Evolutionary conservation across 2,797 vertebrate genomes (phyloP).

Genomic region (Chromobotia macracanthus): DNA sequence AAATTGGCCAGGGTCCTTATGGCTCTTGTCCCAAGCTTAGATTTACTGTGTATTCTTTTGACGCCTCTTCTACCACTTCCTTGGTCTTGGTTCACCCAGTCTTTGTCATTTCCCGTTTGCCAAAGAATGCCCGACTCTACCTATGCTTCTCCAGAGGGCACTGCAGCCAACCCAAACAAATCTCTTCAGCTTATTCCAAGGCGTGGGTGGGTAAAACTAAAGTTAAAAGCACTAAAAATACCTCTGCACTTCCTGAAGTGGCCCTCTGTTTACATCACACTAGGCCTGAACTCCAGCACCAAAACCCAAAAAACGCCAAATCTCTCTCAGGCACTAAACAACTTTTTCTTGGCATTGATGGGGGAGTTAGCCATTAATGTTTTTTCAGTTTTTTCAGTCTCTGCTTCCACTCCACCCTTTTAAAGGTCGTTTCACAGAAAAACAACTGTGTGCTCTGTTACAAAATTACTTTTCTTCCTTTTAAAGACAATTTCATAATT

Average conservation of each 20-base stretch:
- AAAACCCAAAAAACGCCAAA: constrained; percentile 22
- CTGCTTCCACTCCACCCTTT: constrained; percentile 65
- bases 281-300: constrained; percentile 5
- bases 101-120: constrained; percentile 74
- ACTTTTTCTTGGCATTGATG: constrained; percentile 33
- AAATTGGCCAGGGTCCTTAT: neutral
- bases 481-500: constrained; percentile 2
- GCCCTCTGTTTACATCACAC: constrained; percentile 22
- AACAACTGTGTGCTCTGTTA: constrained; percentile 51
- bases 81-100: constrained; percentile 68
- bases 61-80: constrained; percentile 68
- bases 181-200: neutral
- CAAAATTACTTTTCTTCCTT: constrained; percentile 29
- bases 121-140: constrained; percentile 64
- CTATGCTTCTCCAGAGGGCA: constrained; percentile 35
- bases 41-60: constrained; percentile 48
- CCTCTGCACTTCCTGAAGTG: constrained; percentile 44
- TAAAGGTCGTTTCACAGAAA: constrained; percentile 69
- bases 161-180: constrained; percentile 64
- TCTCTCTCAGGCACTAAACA: constrained; percentile 13
- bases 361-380: constrained; percentile 27
- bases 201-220: constrained; percentile 12
- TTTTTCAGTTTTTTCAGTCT: constrained; percentile 45
- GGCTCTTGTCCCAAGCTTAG: neutral
- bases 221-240: constrained; percentile 59